Evolutionary conservation across 2,113 vertebrate genomes (phyloP).

Genomic region (Pampusana beccarii): DNA sequence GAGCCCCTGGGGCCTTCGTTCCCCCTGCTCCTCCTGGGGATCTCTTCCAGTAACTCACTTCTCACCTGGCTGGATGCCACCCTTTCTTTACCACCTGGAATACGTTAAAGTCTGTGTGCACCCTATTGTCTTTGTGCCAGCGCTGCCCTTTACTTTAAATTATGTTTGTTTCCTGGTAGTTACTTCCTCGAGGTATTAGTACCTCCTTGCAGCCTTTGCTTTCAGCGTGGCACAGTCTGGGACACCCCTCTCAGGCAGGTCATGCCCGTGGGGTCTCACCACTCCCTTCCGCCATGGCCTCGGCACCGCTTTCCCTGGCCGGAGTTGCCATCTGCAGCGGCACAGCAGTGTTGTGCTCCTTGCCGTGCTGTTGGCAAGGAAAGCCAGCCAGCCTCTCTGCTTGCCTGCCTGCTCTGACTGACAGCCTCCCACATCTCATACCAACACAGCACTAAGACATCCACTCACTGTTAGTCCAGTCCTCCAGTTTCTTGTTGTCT

Average conservation of each 20-base stretch:
- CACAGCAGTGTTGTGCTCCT: neutral
- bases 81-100: neutral
- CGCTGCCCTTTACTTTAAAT: neutral
- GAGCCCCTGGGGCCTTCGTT: accelerated
- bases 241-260: neutral
- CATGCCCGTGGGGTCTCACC: neutral
- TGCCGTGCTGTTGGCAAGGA: neutral
- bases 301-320: neutral
- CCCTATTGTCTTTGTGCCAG: neutral
- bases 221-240: neutral
- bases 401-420: neutral
- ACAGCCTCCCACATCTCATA: neutral
- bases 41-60: neutral
- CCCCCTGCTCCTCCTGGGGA: neutral
- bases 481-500: neutral
- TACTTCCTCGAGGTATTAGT: neutral
- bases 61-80: neutral
- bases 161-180: neutral
- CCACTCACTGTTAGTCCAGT: neutral
- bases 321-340: neutral
- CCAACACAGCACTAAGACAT: neutral
- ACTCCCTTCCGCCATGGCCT: neutral
- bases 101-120: neutral
- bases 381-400: neutral
- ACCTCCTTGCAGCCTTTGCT: neutral